Evolutionary conservation across 2,888 invertebrate species (phyloP).

Genomic region (Diarsia dahlii): DNA sequence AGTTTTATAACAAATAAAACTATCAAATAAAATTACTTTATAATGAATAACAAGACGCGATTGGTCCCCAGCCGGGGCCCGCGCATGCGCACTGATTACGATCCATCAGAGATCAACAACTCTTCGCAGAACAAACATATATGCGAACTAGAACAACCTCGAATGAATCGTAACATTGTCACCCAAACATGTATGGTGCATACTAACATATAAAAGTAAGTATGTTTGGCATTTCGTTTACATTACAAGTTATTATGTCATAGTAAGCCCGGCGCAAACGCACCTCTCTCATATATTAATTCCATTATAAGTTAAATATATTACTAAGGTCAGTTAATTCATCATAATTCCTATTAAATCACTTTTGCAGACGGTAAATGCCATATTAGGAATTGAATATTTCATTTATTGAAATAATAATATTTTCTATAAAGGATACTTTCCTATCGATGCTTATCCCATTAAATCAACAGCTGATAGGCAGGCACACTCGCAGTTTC

Average conservation of each 20-base stretch:
- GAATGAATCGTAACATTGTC: slow-evolving; percentile 77
- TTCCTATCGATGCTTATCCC: slow-evolving; percentile 74
- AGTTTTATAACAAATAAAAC: slow-evolving; percentile 88
- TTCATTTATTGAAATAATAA: slow-evolving; percentile 77
- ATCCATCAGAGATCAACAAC: slow-evolving; percentile 69
- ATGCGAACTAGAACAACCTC: slow-evolving; percentile 65
- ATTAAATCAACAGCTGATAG: slow-evolving; percentile 80
- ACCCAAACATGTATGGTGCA: slow-evolving; percentile 79
- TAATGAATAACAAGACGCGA: slow-evolving; percentile 82
- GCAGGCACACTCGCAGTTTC: slow-evolving; percentile 80
- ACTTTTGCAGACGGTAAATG: slow-evolving; percentile 90
- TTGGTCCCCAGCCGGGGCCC: slow-evolving; percentile 45
- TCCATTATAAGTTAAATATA: slow-evolving; percentile 81
- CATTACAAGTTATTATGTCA: slow-evolving; percentile 73
- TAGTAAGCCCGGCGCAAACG: slow-evolving; percentile 65
- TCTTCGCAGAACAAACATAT: slow-evolving; percentile 39
- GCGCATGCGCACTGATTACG: slow-evolving; percentile 62
- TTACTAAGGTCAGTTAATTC: slow-evolving; percentile 85
- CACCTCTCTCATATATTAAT: slow-evolving; percentile 72
- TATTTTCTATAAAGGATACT: slow-evolving; percentile 75
- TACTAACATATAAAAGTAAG: slow-evolving; percentile 75
- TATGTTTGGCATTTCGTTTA: slow-evolving; percentile 84
- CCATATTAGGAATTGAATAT: slow-evolving; percentile 89
- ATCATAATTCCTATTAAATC: slow-evolving; percentile 86
- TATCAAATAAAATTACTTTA: slow-evolving; percentile 86